A percentile compares a stretch with the other conserved stretches of the same genome.
Evolutionary conservation across 2,888 invertebrate species (phyloP).

Genomic region (Plutella xylostella): DNA sequence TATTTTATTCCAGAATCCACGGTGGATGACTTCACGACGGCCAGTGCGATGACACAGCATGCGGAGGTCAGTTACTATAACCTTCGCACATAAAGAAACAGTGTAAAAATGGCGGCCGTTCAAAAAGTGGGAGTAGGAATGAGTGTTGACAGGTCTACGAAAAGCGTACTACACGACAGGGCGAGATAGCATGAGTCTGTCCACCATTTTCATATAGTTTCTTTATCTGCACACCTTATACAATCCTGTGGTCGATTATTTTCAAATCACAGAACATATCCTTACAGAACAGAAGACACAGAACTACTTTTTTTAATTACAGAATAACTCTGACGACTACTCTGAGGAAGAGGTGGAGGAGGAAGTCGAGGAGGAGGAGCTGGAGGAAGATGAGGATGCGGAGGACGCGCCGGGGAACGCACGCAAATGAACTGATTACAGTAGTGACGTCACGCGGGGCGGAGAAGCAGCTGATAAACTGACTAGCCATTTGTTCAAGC

Average conservation of each 20-base stretch:
- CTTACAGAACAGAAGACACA: too few species aligned
- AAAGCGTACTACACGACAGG: too few species aligned
- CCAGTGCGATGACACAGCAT: constrained; percentile 61
- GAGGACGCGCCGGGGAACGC: constrained; percentile 19
- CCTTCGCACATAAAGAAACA: too few species aligned
- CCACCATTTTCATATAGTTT: too few species aligned
- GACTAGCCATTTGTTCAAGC: neutral
- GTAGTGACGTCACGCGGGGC: neutral
- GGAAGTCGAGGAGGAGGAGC: constrained; percentile 16
- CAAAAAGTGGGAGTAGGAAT: too few species aligned
- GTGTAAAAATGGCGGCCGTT: too few species aligned
- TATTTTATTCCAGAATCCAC: constrained; percentile 55
- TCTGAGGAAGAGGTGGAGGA: constrained; percentile 45
- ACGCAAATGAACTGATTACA: constrained; percentile 14
- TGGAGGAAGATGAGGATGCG: constrained; percentile 23
- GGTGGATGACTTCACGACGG: constrained; percentile 66
- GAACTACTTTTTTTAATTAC: constrained; percentile 14
- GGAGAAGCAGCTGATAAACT: neutral
- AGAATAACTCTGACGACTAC: constrained; percentile 52
- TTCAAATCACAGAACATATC: too few species aligned
- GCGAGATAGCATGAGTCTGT: too few species aligned
- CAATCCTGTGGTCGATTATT: too few species aligned
- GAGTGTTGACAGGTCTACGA: too few species aligned
- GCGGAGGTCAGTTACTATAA: constrained; percentile 35
- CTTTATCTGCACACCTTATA: too few species aligned